A percentile compares a stretch with the other conserved stretches of the same genome.
These are phyloP conservation scores for Spisula subtruncata DNA, from an alignment of 2,888 invertebrate species.

Conservation along the genomic window DNA sequence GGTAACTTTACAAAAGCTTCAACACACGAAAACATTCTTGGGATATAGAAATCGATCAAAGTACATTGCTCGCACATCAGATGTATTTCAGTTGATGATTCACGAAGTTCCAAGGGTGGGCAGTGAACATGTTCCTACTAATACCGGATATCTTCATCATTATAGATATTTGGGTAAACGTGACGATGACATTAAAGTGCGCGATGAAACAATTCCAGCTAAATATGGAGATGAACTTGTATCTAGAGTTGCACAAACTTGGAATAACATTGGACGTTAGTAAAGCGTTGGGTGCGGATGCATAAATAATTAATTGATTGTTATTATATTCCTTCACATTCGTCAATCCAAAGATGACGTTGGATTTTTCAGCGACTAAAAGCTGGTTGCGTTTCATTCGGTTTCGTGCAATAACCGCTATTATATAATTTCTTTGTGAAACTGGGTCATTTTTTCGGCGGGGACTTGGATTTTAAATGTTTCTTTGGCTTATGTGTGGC, in stretches of 20 bases:
- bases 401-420: too few species aligned
- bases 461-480: too few species aligned
- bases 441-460: too few species aligned
- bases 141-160: conserved; percentile 77
- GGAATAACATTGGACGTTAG: neutral
- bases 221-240: conserved; percentile 55
- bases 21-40: conserved; percentile 72
- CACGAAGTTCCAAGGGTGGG: conserved; percentile 73
- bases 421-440: too few species aligned
- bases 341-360: too few species aligned
- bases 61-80: conserved; percentile 76
- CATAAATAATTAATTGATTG: too few species aligned
- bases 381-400: too few species aligned
- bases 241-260: neutral
- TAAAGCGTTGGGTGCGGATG: too few species aligned
- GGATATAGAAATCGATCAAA: conserved; percentile 75
- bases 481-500: too few species aligned
- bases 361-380: too few species aligned
- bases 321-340: too few species aligned
- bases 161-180: conserved; percentile 78
- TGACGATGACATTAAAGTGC: conserved; percentile 12
- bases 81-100: conserved; percentile 76
- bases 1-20: conserved; percentile 74
- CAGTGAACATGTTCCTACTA: conserved; percentile 42
- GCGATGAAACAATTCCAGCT: conserved; percentile 60